Base-by-base conservation (phyloP, 1,140 invertebrate species). In the Heliconius nattereri region DNA sequence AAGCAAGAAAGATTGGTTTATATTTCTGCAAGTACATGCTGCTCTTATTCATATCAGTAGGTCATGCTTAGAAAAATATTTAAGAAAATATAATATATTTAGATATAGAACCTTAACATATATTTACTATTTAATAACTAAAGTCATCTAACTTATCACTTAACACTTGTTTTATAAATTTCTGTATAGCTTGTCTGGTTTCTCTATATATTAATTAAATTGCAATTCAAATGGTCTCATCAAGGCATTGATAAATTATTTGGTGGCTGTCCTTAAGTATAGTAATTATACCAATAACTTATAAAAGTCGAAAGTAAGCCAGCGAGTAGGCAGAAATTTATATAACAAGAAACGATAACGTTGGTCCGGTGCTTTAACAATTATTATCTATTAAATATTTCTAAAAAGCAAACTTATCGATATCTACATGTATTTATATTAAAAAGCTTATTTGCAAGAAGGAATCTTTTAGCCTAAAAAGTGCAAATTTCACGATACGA, bases 1-100 rank as follows among this genome's bases (percentile, higher is more conserved):
- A 84, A 87, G 86, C 84, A 71, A 73, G 79, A 79, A 74, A 75
- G 78, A 29, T 66, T 16, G 9, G 26, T 29, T 26, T 66, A 66
- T 5, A 66, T 26, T 29, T 66, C 9, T 7, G 23, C 29, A 60
- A 60, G 57, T 66, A 66, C 23, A 66, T 26, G 23, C 57, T 66
- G 57, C 23, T 26, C 57, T 26, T n/a, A n/a, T 20, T 66, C n/a
- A 11, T 66, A 13, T 66, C 23, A 7, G 57, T 66, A 11, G 57
- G n/a, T 66, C 5, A 13, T 29, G 23, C 13, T 66, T 66, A 16
- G 13, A 66, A 66, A 66, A 60, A 23, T 23, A n/a, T 16, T 9
- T n/a, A 76, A 57, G 26, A 49, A 20, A 32, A 76, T 3, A 66
- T 26, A 13, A 66, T 16, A 66, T 26, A 29, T 73, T 7, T 23